These are phyloP conservation scores for Diuraphis noxia DNA, from an alignment of 1,140 invertebrate genomes.

Conservation along the genomic window DNA sequence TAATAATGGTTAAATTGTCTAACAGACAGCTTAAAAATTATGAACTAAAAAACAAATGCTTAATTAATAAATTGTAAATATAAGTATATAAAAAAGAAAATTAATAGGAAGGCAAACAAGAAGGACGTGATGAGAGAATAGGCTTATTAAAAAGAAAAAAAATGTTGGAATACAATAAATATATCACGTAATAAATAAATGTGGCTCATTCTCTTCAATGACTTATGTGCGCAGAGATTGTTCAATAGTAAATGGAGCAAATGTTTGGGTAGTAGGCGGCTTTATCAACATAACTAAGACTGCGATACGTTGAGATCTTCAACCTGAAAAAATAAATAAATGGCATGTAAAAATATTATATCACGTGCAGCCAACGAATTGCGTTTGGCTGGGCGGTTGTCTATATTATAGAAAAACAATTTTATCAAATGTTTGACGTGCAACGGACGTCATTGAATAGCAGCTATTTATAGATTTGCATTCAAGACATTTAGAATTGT, in stretches of 20 bases:
- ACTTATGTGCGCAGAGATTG: background rate
- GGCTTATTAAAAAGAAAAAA: background rate
- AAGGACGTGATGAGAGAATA: background rate
- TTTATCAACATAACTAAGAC: slow-evolving; percentile 25
- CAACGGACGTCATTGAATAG: slow-evolving; percentile 27
- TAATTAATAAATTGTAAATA: background rate
- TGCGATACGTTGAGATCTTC: slow-evolving; percentile 47
- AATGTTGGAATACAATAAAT: slow-evolving; percentile 11
- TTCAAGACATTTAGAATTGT: slow-evolving; percentile 35
- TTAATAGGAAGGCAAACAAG: background rate
- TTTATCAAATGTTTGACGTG: slow-evolving; percentile 21
- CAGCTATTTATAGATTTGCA: slow-evolving; percentile 27
- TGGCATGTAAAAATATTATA: background rate
- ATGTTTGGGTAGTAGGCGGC: background rate
- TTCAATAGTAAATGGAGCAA: slow-evolving; percentile 21
- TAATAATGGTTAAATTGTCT: slow-evolving; percentile 31
- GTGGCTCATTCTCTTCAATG: background rate
- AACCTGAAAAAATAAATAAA: slow-evolving; percentile 36
- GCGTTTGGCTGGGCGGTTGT: background rate
- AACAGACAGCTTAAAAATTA: background rate
- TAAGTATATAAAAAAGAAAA: slow-evolving; percentile 29
- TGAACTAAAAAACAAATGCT: slow-evolving; percentile 11
- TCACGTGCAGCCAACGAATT: background rate
- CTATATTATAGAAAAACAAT: background rate
- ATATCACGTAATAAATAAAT: background rate